These are phyloP conservation scores for Ardeotis arabs DNA, from an alignment of 2,113 vertebrate genomes.

Conservation along the genomic window DNA sequence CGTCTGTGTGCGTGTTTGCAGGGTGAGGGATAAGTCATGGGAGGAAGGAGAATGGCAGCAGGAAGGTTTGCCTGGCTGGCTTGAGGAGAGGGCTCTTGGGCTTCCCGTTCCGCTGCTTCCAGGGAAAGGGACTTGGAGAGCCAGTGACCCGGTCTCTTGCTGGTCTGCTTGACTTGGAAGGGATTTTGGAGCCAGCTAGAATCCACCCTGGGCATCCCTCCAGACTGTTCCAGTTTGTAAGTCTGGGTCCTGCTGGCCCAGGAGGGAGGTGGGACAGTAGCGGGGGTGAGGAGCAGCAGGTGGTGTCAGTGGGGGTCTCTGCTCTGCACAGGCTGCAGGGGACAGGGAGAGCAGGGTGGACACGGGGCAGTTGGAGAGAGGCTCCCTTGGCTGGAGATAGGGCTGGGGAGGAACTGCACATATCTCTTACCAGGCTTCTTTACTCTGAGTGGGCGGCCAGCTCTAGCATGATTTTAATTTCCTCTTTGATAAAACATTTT, in stretches of 20 bases:
- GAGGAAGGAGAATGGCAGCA: background rate
- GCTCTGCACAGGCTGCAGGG: rapidly evolving
- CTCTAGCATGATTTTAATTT: background rate
- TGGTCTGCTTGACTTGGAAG: background rate
- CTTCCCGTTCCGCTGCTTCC: background rate
- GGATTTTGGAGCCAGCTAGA: background rate
- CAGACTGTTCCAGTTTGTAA: background rate
- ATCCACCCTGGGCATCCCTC: background rate
- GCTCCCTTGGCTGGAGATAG: background rate
- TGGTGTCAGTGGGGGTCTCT: background rate
- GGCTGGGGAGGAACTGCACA: rapidly evolving
- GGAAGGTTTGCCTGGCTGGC: background rate
- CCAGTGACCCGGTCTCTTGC: background rate
- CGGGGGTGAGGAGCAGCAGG: background rate
- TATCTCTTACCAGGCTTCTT: background rate
- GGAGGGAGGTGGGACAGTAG: background rate
- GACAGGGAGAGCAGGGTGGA: background rate
- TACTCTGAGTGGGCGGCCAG: background rate
- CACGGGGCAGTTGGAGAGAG: background rate
- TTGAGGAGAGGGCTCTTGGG: background rate
- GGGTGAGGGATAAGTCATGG: rapidly evolving
- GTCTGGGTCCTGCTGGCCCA: background rate
- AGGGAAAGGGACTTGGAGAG: background rate
- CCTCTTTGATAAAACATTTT: background rate
- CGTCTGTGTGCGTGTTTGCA: background rate